Evolutionary conservation across 2,113 vertebrate genomes (phyloP), one percentile per base, ranked within the genome.

Genomic region (Pollimyrus isidori): DNA sequence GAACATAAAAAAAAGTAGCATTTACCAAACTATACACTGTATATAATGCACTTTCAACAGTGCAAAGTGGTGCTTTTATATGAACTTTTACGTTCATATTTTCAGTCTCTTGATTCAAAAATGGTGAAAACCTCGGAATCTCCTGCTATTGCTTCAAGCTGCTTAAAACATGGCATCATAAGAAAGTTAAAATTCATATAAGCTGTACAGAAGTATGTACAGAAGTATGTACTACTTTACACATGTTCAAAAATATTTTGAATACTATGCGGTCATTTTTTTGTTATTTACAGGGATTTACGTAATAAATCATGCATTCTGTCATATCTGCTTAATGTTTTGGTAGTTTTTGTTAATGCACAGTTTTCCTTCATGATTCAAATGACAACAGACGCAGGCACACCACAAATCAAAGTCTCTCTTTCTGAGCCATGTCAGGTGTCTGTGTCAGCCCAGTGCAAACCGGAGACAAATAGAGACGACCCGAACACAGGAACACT

Each of bases 241-340:
- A 88, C 87, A 73, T 86, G 49, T 88, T 88, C 87, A 90, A 90
- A 90, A 90, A 88, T 88, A 90, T 88, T 73, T 86, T 88, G 52
- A 88, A 88, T 49, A 88, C 87, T 88, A 76, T 73, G 11, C 83
- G 30, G 52, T 83, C 23, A 84, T 46, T 58, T 86, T 69, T 42
- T 58, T 65, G 53, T 85, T 90, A 90, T 90, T 82, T 90, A 90
- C 89, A 90, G 53, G 19, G 52, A 30, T 85, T 69, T 88, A 73
- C 88, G 69, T 49, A 80, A 87, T 56, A 88, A 88, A 52, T 53
- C 86, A 84, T 90, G 89, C 50, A 49, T 90, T 76, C 80, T 19
- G 50, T 90, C 45, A 53, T 69, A 49, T 86, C 53, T 50, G 23
- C 62, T 65, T 39, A 39, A 76, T 42, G 52, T 46, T 39, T 80